Evolutionary conservation across 2,888 invertebrate genomes (phyloP), one percentile per base, ranked within the genome.

Genomic region (Tortrix viridana): DNA sequence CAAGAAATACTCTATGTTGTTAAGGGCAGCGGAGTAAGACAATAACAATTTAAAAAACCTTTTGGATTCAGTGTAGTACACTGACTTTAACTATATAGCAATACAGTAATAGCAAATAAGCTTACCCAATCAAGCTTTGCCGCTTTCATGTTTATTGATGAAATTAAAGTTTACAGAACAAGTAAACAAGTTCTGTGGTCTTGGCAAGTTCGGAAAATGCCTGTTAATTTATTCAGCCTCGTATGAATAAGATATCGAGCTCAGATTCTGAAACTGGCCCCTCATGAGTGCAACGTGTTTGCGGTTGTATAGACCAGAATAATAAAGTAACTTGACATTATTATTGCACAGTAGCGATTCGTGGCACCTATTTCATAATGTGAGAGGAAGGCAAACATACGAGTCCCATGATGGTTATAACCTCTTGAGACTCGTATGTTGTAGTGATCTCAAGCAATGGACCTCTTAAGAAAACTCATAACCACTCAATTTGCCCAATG

Each of bases 91-190:
- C 12, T 14, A 41, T 26, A 12, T 38, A 18, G 23, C 48, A 59
- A 46, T 49, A 20, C 7, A 20, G 16, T 26, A 48, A 22, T 22
- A 32, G 26, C 49, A 55, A 55, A 49, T 26, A 0, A 16, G 32
- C 48, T 55, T 19, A 49, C 43, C 19, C 18, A 37, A 44, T 56
- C 37, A 50, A 14, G 20, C 38, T 23, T 9, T 12, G 37, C 23
- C 41, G 52, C 37, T 26, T 19, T 50, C 61, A 62, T 62, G 62
- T 44, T 61, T 61, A 61, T 62, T 62, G 57, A 62, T 57, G 52
- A 52, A 53, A 57, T 47, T 16, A 46, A 38, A 62, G 47, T 62
- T 57, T 52, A 19, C 62, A 52, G 37, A 26, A 50, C 49, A 43
- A 61, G 55, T 55, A 55, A 50, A 62, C 62, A 62, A 62, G 62